A percentile compares a stretch with the other conserved stretches of the same genome.
These are phyloP conservation scores for Villa cingulata DNA, from an alignment of 2,888 invertebrate genomes.

Conservation along the genomic window DNA sequence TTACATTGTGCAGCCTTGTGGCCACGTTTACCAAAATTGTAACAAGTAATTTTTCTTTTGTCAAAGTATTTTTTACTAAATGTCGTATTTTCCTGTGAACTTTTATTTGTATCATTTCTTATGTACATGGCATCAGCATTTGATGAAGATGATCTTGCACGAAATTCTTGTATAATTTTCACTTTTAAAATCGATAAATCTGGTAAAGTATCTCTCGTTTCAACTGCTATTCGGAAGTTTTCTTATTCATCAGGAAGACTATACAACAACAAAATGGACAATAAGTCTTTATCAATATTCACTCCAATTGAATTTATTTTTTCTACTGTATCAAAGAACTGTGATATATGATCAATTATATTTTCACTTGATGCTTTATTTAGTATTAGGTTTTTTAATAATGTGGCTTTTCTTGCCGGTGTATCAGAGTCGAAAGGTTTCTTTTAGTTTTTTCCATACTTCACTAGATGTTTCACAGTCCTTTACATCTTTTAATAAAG, in stretches of 20 bases:
- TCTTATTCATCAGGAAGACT: neutral
- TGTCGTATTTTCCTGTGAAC: neutral
- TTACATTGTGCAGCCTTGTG: neutral
- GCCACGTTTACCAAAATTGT: neutral
- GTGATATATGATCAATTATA: no score
- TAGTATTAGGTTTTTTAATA: no score
- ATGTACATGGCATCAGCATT: fast-evolving
- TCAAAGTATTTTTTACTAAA: neutral
- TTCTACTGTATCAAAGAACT: neutral
- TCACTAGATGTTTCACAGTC: no score
- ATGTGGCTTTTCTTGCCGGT: no score
- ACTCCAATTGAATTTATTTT: neutral
- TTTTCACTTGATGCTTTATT: no score
- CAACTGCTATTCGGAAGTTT: neutral
- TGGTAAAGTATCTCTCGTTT: neutral
- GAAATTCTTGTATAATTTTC: neutral
- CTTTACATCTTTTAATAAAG: no score
- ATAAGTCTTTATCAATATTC: neutral
- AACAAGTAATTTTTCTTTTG: neutral
- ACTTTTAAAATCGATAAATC: neutral
- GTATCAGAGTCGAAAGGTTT: no score
- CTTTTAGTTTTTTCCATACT: no score
- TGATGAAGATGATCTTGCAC: neutral
- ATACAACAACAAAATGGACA: neutral
- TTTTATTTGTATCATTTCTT: no score